Base-by-base conservation (phyloP, 2,797 vertebrate genomes). In the Martes flavigula region DNA sequence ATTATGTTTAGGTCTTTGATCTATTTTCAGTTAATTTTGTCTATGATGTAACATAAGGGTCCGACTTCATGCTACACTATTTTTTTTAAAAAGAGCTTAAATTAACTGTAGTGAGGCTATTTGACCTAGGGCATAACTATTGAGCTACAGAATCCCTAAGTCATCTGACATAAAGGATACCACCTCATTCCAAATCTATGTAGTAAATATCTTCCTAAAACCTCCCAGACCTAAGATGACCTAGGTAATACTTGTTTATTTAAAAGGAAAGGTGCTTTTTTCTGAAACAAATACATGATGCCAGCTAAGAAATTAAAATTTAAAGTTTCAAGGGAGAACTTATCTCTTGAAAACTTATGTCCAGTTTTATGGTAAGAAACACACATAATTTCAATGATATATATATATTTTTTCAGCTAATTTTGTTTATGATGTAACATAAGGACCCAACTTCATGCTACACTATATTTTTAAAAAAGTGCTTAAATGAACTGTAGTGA, bases 271-370 rank as follows among this genome's bases (percentile, higher is more conserved):
- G 48, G n/a, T 62, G 54, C 25, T 72, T 27, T 48, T 86, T 83
- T 85, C 38, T 38, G 23, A 95, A 95, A 79, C 48, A 72, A 82
- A 58, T 5, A 38, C 25, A 40, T 15, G n/a, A 79, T 35, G n/a
- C 84, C 25, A 64, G 12, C 54, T 73, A 78, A 93, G 38, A 73
- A 72, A 38, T 91, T 56, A 79, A 96, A 62, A 83, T 78, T 51
- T 64, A 91, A 66, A 91, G 83, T 83, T 91, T 86, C 35, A 90
- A 86, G 32, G 91, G 35, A 90, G 91, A 93, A 91, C 3, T 58
- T 79, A 56, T 91, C 7, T 88, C n/a, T 30, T 89, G 54, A 95
- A 87, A 72, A 5, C 27, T 40, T 30, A 84, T 4, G 3, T 30
- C 18, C 15, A 60, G 30, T 87, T 92, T 93, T 75, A 60, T 90